phyloP scores from a whole-genome alignment of 2,797 vertebrate genomes.

The Sebastes paucispinis region DNA sequence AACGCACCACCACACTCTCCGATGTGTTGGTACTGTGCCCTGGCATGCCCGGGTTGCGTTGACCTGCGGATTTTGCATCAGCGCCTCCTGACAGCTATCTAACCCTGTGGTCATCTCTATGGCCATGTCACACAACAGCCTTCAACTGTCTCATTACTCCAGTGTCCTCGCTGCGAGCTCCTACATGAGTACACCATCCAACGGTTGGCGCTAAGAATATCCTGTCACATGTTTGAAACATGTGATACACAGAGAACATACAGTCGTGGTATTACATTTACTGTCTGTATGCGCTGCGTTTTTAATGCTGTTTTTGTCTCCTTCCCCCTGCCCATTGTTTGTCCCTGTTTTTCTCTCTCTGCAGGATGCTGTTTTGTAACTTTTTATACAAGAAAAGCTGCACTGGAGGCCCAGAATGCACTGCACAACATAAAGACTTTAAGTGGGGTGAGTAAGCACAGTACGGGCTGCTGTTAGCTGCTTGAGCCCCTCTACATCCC shows the following conservation, averaged over 20 bases:
- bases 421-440: slow-evolving; percentile 99
- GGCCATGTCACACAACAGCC: slow-evolving; percentile 47
- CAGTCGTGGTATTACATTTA: slow-evolving; percentile 24
- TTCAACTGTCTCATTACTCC: slow-evolving; percentile 49
- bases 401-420: slow-evolving; percentile 99
- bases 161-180: slow-evolving; percentile 44
- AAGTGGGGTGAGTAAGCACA: slow-evolving; percentile 95
- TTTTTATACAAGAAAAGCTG: slow-evolving; percentile 99
- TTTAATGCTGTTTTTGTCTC: slow-evolving; percentile 52
- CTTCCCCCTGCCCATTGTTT: slow-evolving; percentile 38
- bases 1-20: slow-evolving; percentile 22
- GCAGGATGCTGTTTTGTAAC: slow-evolving; percentile 99
- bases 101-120: slow-evolving; percentile 47
- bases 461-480: slow-evolving; percentile 62
- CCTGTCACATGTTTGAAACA: slow-evolving; percentile 58
- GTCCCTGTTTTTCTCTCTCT: slow-evolving; percentile 53
- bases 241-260: slow-evolving; percentile 40
- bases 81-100: slow-evolving; percentile 38
- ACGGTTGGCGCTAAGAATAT: slow-evolving; percentile 58
- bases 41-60: slow-evolving; percentile 13
- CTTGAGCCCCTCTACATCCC: slow-evolving; percentile 57
- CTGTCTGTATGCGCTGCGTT: slow-evolving; percentile 37
- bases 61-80: slow-evolving; percentile 44
- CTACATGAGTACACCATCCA: slow-evolving; percentile 36
- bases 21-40: slow-evolving; percentile 24